Evolutionary conservation across 1,140 invertebrate genomes (phyloP), one percentile per base, ranked within the genome.

Genomic region (Paramacrobiotus metropolitanus): DNA sequence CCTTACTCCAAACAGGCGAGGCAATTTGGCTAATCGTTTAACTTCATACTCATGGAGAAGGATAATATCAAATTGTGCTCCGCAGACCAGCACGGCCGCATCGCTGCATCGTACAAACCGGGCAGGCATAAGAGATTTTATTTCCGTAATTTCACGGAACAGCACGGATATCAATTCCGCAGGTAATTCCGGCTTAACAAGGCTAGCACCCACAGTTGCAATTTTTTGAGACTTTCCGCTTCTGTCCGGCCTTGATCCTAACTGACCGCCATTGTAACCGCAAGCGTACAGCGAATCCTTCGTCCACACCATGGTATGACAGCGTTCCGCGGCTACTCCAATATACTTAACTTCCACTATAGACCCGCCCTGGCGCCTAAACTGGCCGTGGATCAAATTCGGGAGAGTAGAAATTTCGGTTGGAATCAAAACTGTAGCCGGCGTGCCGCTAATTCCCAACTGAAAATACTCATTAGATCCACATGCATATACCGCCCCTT

Each of bases 241-340:
- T n/a, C n/a, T n/a, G n/a, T n/a, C n/a, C n/a, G n/a, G 15, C 28
- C 24, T 15, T 64, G 64, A 66, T 64, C 83, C 83, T 34, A 86
- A 68, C 69, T 86, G 83, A 34, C 84, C 84, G 60, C 78, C 75
- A 73, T 86, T 83, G 0, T 80, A 72, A 18, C 84, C 84, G 78
- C 81, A 85, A 0, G 79, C 78, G 66, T 73, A 84, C 0, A 83
- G 67, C 60, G 72, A 73, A 31, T 73, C 70, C 1, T 68, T 64
- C 40, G 77, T 80, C 76, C 79, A 84, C 0, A 83, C 76, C 0
- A 83, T 79, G 4, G 82, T 79, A 71, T 86, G 84, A 66, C 78
- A 81, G 3, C 75, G 72, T 1, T 76, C 79, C 15, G 80, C 78
- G 65, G 75, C 76, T 28, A 84, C 70, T 1, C 81, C 81, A 21